Percentiles rank a stretch among this genome's conserved stretches.
Conservation (phyloP, 2,797 vertebrate genomes). For the Onychomys arenicola region DNA sequence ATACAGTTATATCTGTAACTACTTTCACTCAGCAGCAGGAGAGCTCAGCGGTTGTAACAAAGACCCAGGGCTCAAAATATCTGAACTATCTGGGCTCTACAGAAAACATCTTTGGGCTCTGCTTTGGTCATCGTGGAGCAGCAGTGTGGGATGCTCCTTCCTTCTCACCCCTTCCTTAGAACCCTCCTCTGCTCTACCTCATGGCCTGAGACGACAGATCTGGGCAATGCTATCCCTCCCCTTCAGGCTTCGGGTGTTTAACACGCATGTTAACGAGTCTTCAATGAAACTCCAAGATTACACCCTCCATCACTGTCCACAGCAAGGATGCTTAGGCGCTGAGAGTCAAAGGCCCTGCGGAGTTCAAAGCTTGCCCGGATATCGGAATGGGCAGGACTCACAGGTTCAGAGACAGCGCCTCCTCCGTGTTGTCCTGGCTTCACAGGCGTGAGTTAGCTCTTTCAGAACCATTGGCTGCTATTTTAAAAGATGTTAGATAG, state of each 20-base stretch:
- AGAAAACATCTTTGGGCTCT: background rate
- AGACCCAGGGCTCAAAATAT: background rate
- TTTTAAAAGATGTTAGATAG: constrained; percentile 71
- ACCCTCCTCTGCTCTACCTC: background rate
- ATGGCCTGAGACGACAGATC: background rate
- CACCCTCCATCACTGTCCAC: background rate
- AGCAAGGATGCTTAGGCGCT: background rate
- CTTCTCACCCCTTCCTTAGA: background rate
- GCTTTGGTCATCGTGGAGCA: background rate
- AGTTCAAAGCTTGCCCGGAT: background rate
- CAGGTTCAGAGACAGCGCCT: background rate
- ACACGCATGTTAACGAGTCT: background rate
- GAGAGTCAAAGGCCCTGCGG: constrained; percentile 10
- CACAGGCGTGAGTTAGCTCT: background rate
- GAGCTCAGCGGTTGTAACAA: background rate
- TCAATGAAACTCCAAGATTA: background rate
- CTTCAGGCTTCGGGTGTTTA: background rate
- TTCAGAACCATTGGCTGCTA: constrained; percentile 61
- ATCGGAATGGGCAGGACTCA: background rate
- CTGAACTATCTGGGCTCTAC: constrained; percentile 8
- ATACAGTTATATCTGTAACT: background rate
- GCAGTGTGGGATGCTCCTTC: background rate
- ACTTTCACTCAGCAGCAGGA: background rate
- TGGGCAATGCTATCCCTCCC: background rate
- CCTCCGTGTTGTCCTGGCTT: background rate